Evolutionary conservation across 1,140 invertebrate species (phyloP).

Genomic region (Drosophila asahinai): DNA sequence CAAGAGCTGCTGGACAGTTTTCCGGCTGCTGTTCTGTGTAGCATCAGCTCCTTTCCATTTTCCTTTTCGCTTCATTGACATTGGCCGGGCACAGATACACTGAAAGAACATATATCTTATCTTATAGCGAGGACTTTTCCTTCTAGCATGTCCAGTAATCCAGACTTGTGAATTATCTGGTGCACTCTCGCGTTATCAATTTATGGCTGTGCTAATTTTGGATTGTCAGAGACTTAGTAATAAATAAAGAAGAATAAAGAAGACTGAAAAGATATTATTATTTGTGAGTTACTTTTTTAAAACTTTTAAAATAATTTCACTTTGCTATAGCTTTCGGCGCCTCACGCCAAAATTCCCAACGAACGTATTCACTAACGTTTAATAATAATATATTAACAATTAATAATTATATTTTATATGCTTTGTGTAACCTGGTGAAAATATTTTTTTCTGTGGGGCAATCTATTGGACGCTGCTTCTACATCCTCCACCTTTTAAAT

Average conservation of each 20-base stretch:
- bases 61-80: constrained; percentile 1
- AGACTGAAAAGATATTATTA: not conserved
- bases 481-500: constrained; percentile 47
- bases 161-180: too few species aligned
- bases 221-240: too few species aligned
- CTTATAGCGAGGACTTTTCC: too few species aligned
- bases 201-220: too few species aligned
- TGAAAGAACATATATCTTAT: not conserved
- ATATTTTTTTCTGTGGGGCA: not conserved
- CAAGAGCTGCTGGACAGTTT: constrained; percentile 59
- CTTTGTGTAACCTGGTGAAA: not conserved
- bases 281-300: too few species aligned
- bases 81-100: not conserved
- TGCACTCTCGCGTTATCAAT: too few species aligned
- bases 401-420: not conserved
- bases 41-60: constrained; percentile 7
- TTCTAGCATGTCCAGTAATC: too few species aligned
- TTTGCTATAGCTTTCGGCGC: not conserved
- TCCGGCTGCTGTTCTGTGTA: constrained; percentile 22
- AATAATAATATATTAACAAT: too few species aligned
- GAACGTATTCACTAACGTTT: not conserved
- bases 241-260: too few species aligned
- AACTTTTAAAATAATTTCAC: too few species aligned
- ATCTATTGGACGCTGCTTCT: constrained; percentile 7
- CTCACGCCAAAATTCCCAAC: not conserved